phyloP scores from a whole-genome alignment of 2,797 vertebrate species.

The Apogon hyalosoma region DNA sequence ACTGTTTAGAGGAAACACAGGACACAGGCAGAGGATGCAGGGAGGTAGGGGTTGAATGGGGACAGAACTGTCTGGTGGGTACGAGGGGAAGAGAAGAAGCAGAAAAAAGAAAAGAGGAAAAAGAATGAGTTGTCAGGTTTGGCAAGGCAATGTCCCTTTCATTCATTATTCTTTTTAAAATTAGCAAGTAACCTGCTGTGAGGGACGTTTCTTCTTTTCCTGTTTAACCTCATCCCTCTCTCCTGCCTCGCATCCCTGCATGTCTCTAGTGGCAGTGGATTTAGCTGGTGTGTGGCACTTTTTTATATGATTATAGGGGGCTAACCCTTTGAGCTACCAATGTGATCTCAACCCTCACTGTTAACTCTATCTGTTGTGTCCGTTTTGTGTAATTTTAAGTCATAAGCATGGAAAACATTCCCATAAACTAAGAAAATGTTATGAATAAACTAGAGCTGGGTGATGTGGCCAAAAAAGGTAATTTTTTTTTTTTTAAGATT shows the following conservation, averaged over 20 bases:
- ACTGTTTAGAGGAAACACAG: slow-evolving; percentile 5
- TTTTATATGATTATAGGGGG: not conserved
- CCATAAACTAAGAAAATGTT: too few relatives aligned
- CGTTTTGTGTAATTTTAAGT: too few relatives aligned
- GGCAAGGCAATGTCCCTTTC: slow-evolving; percentile 86
- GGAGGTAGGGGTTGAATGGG: not conserved
- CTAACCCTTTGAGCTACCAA: not conserved
- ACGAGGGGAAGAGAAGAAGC: not conserved
- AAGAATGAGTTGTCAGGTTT: slow-evolving; percentile 76
- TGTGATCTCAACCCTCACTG: slow-evolving; percentile 1
- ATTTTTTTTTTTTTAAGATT: too few relatives aligned
- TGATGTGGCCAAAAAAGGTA: too few relatives aligned
- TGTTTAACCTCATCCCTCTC: slow-evolving; percentile 61
- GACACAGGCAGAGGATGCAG: not conserved
- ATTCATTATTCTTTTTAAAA: slow-evolving; percentile 93
- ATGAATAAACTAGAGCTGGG: too few relatives aligned
- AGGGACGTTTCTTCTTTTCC: slow-evolving; percentile 81
- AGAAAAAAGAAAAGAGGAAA: slow-evolving; percentile 65
- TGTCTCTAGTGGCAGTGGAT: slow-evolving; percentile 69
- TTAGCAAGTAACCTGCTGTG: slow-evolving; percentile 91
- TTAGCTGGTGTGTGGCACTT: not conserved
- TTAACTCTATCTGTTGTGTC: not conserved
- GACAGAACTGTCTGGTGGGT: not conserved
- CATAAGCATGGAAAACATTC: too few relatives aligned
- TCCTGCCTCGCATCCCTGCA: slow-evolving; percentile 41